A percentile compares a stretch with the other conserved stretches of the same genome.
Evolutionary conservation across 2,888 invertebrate genomes (phyloP).

Genomic region (Tanytarsus gracilentus): DNA sequence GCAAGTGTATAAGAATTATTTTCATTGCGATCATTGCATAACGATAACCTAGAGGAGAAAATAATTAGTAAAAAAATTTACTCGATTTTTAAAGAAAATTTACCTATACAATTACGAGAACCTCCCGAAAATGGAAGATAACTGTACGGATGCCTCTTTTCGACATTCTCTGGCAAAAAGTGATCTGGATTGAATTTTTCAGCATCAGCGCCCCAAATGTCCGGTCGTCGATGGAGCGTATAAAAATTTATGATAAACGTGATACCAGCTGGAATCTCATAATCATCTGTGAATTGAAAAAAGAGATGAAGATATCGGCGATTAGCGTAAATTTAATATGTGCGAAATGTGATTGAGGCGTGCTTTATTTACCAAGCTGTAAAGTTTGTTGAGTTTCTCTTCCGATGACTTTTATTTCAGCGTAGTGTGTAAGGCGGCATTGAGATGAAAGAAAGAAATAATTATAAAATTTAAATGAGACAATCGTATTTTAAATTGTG

Average conservation of each 20-base stretch:
- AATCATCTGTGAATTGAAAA: conserved; percentile 12
- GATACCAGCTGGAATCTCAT: conserved; percentile 5
- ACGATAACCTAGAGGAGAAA: conserved; percentile 7
- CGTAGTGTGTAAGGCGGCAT: not conserved
- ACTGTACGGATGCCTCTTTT: conserved; percentile 25
- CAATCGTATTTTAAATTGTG: no score
- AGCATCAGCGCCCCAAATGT: conserved; percentile 25
- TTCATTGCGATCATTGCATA: conserved; percentile 26
- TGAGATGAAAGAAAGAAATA: not conserved
- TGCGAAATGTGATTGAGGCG: not conserved
- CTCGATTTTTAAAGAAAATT: not conserved
- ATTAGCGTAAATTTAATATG: not conserved
- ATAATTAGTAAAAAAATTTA: not conserved
- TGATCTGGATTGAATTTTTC: conserved; percentile 27
- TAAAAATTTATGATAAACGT: conserved; percentile 18
- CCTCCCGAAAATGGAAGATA: conserved; percentile 19
- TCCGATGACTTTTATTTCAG: conserved; percentile 9
- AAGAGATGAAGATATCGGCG: no score
- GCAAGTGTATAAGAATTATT: conserved; percentile 12
- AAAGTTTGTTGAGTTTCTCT: conserved; percentile 20
- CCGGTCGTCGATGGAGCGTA: conserved; percentile 19
- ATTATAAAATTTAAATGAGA: no score
- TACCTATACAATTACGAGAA: conserved; percentile 21
- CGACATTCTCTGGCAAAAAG: conserved; percentile 22
- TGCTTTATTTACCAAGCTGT: conserved; percentile 9